Base-by-base conservation (phyloP, 2,797 vertebrate species). In the Pangasius djambal region DNA sequence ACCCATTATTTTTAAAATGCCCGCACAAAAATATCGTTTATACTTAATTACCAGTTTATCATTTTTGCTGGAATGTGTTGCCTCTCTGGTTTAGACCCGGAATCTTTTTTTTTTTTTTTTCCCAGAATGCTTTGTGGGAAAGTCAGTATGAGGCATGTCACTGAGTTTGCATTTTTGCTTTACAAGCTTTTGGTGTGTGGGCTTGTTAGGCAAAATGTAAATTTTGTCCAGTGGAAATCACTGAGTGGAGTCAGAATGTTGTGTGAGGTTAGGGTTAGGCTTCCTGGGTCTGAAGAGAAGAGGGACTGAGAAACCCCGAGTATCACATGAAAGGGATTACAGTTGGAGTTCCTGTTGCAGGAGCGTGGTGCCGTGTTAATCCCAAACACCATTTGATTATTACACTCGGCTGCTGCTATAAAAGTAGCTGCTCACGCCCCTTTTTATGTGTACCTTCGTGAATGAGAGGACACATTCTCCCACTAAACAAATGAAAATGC, bases 381-480 rank as follows among this genome's bases (percentile, higher is more conserved):
- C 82, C 82, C 40, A 65, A 86, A 69, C 48, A 55, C 40, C 59
- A 40, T 37, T 86, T 57, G 59, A 89, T 89, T 72, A 55, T 65
- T 79, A 67, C 72, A 78, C 69, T 55, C 52, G 59, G 40, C 57
- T 59, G 1, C 55, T 57, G 61, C 37, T 52, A 10, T 88, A 82
- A 87, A 90, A 82, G 48, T 70, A 61, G 88, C 61, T 70, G 69
- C 79, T 88, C 83, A 67, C 79, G n/a, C 65, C 86, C 31, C 44
- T 90, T 77, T 74, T 85, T 89, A 89, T 74, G 63, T 57, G 52
- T 50, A n/a, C 61, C 2, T 7, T 83, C 25, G 5, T 83, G 81
- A 61, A 12, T 15, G 22, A 63, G 79, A 83, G 34, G 34, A 61
- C 59, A 44, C 74, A 82, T 63, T 86, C 52, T 82, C 77, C 40